phyloP scores from a whole-genome alignment of 2,888 invertebrate genomes.

The Orgyia antiqua region DNA sequence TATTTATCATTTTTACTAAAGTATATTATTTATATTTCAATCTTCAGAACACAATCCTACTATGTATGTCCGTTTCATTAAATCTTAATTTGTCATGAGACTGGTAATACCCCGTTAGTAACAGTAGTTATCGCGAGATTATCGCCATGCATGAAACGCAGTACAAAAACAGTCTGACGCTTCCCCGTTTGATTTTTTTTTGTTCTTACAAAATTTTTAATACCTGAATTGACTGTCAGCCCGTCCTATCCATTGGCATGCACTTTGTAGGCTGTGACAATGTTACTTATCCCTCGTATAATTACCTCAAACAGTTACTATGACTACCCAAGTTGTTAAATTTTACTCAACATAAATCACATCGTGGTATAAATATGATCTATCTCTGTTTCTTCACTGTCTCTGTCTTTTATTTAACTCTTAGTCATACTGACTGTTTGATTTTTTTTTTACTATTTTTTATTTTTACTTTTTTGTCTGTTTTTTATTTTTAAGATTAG shows the following conservation, averaged over 20 bases:
- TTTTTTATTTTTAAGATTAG: slow-evolving; percentile 55
- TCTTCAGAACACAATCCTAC: slow-evolving; percentile 17
- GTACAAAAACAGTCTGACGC: slow-evolving; percentile 61
- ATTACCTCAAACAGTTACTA: slow-evolving; percentile 70
- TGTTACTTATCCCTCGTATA: slow-evolving; percentile 72
- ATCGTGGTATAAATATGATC: slow-evolving; percentile 72
- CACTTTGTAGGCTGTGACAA: slow-evolving; percentile 71
- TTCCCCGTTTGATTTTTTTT: slow-evolving; percentile 46
- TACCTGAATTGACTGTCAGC: slow-evolving; percentile 58
- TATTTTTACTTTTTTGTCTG: slow-evolving; percentile 40
- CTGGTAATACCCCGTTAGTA: slow-evolving; percentile 38
- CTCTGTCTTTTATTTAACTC: slow-evolving; percentile 67
- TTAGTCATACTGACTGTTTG: slow-evolving; percentile 78
- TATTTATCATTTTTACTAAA: slow-evolving; percentile 20
- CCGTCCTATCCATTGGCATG: slow-evolving; percentile 60
- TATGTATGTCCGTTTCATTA: slow-evolving; percentile 20
- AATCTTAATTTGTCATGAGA: slow-evolving; percentile 53
- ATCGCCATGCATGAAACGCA: slow-evolving; percentile 61
- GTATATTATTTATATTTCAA: slow-evolving; percentile 22
- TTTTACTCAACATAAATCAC: slow-evolving; percentile 60
- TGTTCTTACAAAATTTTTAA: slow-evolving; percentile 24
- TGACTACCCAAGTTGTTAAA: slow-evolving; percentile 49
- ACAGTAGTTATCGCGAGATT: slow-evolving; percentile 45
- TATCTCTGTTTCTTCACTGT: slow-evolving; percentile 55
- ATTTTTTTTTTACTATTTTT: slow-evolving; percentile 48